Base-by-base conservation (phyloP, 2,113 vertebrate species). In the Neogobius melanostomus region DNA sequence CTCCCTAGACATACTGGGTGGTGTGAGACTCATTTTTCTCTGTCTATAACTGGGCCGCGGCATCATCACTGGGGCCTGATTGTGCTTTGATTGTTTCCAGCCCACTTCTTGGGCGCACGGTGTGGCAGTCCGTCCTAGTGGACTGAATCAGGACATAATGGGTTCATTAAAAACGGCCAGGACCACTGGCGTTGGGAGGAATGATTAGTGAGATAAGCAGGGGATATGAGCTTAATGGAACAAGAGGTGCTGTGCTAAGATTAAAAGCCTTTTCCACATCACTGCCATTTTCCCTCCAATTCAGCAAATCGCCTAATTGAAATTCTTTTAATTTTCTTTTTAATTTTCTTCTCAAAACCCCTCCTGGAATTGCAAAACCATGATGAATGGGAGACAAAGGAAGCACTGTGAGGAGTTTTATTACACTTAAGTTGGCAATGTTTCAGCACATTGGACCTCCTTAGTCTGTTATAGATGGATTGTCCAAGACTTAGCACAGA, bases 181-280 rank as follows among this genome's bases (percentile, higher is more conserved):
- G 83, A 88, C 86, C 80, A 81, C 85, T 72, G 75, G 89, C 82
- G 80, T 79, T 82, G 85, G 88, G 77, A 84, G 82, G 83, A 87
- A 89, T 91, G 88, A 91, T 91, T 91, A 91, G 76, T 78, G 84
- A 85, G 89, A 92, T 92, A 90, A 91, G 86, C 79, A 74, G 82
- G 78, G 84, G 85, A 89, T 90, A 87, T 82, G 88, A 87, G 80
- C 71, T 77, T 85, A 88, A 88, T 89, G 81, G 86, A 90, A 90
- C 73, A 81, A 88, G 85, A 91, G 86, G 89, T 91, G 87, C 76
- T 72, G 83, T 64, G 82, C 71, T 72, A 81, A 90, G 88, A 91
- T 91, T 88, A 91, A 93, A 92, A 91, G 87, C 85, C 85, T 85
- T 88, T 89, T 87, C 85, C 88, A 90, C 87, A 89, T 84, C 88